A percentile compares a stretch with the other conserved stretches of the same genome.
These are phyloP conservation scores for Rhodeus uyekii DNA, from an alignment of 2,797 vertebrate species.

Conservation along the genomic window DNA sequence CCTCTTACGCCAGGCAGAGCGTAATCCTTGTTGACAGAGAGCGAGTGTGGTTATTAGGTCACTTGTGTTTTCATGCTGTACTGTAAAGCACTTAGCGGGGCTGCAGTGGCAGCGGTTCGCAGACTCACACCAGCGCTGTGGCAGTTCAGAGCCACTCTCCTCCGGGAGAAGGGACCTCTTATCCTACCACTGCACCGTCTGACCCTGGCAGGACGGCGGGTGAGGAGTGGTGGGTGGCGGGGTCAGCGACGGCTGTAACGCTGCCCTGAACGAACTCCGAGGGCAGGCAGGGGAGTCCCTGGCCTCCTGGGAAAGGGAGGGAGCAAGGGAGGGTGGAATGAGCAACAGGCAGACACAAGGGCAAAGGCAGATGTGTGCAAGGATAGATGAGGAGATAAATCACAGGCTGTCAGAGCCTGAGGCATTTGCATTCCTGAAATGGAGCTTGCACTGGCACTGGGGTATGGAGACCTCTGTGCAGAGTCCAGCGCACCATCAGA, in stretches of 20 bases:
- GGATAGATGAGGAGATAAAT: conserved; percentile 85
- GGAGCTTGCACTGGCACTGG: conserved; percentile 75
- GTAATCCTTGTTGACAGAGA: conserved; percentile 81
- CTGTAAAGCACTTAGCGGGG: conserved; percentile 56
- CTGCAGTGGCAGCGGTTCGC: conserved; percentile 5
- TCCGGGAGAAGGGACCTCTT: conserved; percentile 26
- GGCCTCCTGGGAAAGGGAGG: conserved; percentile 69
- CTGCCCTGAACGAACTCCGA: conserved; percentile 41
- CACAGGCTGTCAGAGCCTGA: conserved; percentile 74
- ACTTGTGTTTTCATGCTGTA: conserved; percentile 64
- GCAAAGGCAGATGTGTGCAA: conserved; percentile 81
- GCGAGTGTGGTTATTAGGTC: conserved; percentile 77
- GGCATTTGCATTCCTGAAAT: conserved; percentile 83
- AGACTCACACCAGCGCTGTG: conserved; percentile 14
- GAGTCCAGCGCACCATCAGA: conserved; percentile 33
- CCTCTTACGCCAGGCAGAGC: conserved; percentile 69
- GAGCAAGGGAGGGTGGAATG: conserved; percentile 66
- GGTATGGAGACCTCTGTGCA: conserved; percentile 47
- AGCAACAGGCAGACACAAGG: conserved; percentile 82
- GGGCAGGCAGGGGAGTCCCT: conserved; percentile 68
- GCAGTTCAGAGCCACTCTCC: conserved; percentile 30
- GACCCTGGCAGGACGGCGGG: conserved; percentile 35
- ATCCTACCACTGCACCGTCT: conserved; percentile 30
- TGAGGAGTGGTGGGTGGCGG: conserved; percentile 37
- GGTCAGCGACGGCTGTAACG: conserved; percentile 37